phyloP scores from a whole-genome alignment of 2,797 vertebrate species.

The Antrozous pallidus region DNA sequence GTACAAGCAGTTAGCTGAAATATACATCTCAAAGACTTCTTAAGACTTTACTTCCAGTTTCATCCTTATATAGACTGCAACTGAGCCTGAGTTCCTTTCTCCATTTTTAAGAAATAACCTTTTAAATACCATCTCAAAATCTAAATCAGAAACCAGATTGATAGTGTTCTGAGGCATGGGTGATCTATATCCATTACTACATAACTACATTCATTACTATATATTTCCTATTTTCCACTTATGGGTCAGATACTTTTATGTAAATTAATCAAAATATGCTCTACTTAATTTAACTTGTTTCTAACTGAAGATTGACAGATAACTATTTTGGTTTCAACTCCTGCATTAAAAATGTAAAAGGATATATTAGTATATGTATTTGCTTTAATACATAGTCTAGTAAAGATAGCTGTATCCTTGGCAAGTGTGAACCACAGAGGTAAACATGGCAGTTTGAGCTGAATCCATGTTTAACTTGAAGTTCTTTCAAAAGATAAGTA shows the following conservation, averaged over 20 bases:
- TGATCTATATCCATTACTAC: background rate
- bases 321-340: background rate
- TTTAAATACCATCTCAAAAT: conserved; percentile 15
- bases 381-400: background rate
- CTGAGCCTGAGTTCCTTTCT: background rate
- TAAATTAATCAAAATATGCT: background rate
- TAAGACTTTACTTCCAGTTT: background rate
- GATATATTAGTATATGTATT: background rate
- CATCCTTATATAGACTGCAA: background rate
- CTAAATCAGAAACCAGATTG: conserved; percentile 12
- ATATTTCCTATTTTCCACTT: background rate
- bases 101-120: background rate
- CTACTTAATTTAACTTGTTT: conserved; percentile 6
- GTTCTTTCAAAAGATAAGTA: conserved; percentile 23
- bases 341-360: conserved; percentile 18
- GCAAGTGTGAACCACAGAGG: background rate
- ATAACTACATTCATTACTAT: background rate
- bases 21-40: background rate
- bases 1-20: background rate
- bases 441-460: background rate
- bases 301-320: conserved; percentile 11
- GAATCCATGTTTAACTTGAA: background rate
- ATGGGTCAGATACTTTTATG: background rate
- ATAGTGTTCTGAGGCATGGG: background rate
- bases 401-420: background rate